Evolutionary conservation across 2,113 vertebrate species (phyloP).

Genomic region (Clarias magur): DNA sequence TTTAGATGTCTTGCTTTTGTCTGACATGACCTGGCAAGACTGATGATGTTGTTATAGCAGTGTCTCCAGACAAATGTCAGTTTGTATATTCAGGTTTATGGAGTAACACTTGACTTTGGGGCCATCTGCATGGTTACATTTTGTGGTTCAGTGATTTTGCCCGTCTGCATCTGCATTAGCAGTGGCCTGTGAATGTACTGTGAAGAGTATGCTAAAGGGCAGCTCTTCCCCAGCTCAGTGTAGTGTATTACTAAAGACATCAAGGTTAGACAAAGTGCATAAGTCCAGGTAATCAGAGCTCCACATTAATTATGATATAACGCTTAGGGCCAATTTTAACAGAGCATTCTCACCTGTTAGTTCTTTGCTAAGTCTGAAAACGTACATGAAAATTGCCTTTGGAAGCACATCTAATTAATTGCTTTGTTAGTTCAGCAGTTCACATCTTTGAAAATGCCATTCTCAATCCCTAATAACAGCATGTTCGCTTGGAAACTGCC

Average conservation of each 20-base stretch:
- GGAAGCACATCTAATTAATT: neutral
- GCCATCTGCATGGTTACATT: slow-evolving; percentile 6
- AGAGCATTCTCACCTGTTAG: neutral
- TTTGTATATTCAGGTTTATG: slow-evolving; percentile 20
- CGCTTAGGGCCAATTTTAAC: neutral
- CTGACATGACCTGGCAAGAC: slow-evolving; percentile 3
- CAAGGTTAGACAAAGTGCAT: slow-evolving; percentile 15
- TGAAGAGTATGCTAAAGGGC: slow-evolving; percentile 10
- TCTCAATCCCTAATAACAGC: neutral
- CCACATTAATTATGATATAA: neutral
- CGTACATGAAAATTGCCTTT: neutral
- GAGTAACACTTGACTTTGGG: slow-evolving; percentile 29
- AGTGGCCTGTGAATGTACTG: slow-evolving; percentile 41
- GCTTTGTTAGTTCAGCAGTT: neutral
- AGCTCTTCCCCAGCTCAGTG: neutral
- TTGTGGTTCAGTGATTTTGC: slow-evolving; percentile 14
- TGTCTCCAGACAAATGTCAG: slow-evolving; percentile 3
- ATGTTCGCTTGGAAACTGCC: neutral
- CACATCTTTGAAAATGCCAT: neutral
- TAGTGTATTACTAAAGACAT: neutral
- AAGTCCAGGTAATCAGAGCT: slow-evolving; percentile 9
- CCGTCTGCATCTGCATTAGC: slow-evolving; percentile 8
- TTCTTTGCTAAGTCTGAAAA: neutral
- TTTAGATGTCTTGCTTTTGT: neutral
- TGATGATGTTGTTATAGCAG: neutral